phyloP scores from a whole-genome alignment of 2,888 invertebrate species.

The Abrostola triplasia region DNA sequence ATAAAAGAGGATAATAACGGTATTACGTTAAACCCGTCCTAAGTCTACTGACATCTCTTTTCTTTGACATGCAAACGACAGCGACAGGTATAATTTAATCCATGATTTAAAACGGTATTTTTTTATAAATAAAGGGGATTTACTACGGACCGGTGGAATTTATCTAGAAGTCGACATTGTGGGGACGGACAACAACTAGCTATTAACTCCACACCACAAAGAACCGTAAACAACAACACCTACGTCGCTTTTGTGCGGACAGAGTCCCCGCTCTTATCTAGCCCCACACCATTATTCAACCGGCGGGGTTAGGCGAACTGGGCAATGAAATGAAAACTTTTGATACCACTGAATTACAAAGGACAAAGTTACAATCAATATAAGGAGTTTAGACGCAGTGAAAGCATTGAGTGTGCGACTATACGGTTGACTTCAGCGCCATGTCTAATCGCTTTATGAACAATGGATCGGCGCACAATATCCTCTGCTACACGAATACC shows the following conservation, averaged over 20 bases:
- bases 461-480: neutral
- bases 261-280: neutral
- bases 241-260: neutral
- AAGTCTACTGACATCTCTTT: no score
- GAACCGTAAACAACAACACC: neutral
- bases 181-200: no score
- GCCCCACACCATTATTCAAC: neutral
- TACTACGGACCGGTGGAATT: no score
- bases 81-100: no score
- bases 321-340: slow-evolving; percentile 13
- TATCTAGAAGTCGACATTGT: no score
- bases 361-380: neutral
- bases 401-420: neutral
- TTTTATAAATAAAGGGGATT: no score
- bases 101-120: no score
- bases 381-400: neutral
- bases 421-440: neutral
- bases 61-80: no score
- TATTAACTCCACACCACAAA: neutral
- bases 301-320: neutral
- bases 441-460: slow-evolving; percentile 1
- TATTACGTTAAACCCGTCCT: no score
- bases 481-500: neutral
- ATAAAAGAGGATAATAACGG: no score
- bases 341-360: neutral